These are phyloP conservation scores for Cygnus atratus DNA, from an alignment of 2,113 vertebrate species.

Conservation along the genomic window DNA sequence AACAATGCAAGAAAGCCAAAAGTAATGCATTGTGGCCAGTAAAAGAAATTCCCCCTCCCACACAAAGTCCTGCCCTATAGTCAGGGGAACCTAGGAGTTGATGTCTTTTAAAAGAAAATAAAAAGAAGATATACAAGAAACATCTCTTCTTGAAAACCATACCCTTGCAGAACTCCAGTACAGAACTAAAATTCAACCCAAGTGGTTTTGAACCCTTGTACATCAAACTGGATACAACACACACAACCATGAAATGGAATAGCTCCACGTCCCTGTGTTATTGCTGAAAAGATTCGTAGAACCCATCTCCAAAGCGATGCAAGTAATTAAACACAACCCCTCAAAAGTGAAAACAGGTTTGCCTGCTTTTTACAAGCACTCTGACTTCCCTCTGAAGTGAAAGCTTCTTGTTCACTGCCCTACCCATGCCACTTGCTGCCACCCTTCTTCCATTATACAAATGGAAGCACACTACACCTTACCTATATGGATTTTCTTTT, in stretches of 20 bases:
- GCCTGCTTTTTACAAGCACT: background rate
- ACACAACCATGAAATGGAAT: background rate
- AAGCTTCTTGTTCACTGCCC: background rate
- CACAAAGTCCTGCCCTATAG: background rate
- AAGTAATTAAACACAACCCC: background rate
- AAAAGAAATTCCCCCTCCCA: background rate
- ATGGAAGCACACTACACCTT: background rate
- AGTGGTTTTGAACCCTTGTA: background rate
- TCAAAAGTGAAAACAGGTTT: background rate
- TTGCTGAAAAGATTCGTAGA: background rate
- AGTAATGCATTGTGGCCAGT: background rate
- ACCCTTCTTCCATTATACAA: background rate
- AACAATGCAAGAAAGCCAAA: background rate
- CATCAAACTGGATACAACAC: background rate
- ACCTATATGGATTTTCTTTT: background rate
- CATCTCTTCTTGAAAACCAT: background rate
- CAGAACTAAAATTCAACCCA: background rate
- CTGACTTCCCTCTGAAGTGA: background rate
- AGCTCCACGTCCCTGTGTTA: fast-evolving
- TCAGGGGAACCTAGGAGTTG: background rate
- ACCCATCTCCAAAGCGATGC: background rate
- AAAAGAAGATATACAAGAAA: background rate
- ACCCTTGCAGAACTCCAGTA: background rate
- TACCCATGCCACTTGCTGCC: background rate
- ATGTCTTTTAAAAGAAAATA: background rate